These are phyloP conservation scores for Hydractinia echinata DNA, from an alignment of 30 jellyfish, hydroid and myxozoan genomes.

Conservation along the genomic window DNA sequence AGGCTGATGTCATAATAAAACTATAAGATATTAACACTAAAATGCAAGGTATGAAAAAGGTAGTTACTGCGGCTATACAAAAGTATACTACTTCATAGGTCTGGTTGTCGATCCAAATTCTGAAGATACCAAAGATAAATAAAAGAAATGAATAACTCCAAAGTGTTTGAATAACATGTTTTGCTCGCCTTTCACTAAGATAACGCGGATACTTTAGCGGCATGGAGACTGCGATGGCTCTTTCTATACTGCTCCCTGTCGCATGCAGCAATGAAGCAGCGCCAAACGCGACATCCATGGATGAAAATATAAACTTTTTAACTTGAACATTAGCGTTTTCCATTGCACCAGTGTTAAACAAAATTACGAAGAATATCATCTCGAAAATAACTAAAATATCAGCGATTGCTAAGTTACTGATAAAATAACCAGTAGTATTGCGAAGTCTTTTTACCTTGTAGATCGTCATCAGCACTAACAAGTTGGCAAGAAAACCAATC, in stretches of 20 bases:
- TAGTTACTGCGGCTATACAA: slow-evolving; percentile 13
- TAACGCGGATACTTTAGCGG: slow-evolving; percentile 32
- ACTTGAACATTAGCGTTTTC: slow-evolving; percentile 2
- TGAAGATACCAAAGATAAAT: slow-evolving; percentile 9
- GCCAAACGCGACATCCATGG: slow-evolving; percentile 27
- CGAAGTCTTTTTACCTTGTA: slow-evolving; percentile 31
- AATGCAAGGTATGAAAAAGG: slow-evolving; percentile 33
- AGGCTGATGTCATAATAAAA: slow-evolving; percentile 29
- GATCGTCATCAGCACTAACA: slow-evolving; percentile 18
- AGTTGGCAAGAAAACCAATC: slow-evolving; percentile 31
- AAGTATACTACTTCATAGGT: slow-evolving; percentile 2
- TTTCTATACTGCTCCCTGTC: slow-evolving; percentile 32
- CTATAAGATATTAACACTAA: slow-evolving; percentile 24
- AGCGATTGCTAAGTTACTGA: slow-evolving; percentile 32
- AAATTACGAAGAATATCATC: slow-evolving; percentile 8
- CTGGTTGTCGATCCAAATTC: slow-evolving; percentile 20
- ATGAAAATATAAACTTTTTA: slow-evolving; percentile 23
- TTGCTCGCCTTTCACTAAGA: slow-evolving; percentile 35
- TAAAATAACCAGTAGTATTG: slow-evolving; percentile 35
- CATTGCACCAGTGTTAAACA: slow-evolving; percentile 25
- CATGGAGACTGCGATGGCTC: slow-evolving; percentile 33
- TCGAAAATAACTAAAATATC: slow-evolving; percentile 27
- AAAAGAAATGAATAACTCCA: slow-evolving; percentile 22
- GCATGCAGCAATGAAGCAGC: slow-evolving; percentile 35
- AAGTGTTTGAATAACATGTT: slow-evolving; percentile 19